A percentile compares a stretch with the other conserved stretches of the same genome.
Evolutionary conservation across 64 coral and sea anemone species (phyloP).

Genomic region (Actinia tenebrosa): DNA sequence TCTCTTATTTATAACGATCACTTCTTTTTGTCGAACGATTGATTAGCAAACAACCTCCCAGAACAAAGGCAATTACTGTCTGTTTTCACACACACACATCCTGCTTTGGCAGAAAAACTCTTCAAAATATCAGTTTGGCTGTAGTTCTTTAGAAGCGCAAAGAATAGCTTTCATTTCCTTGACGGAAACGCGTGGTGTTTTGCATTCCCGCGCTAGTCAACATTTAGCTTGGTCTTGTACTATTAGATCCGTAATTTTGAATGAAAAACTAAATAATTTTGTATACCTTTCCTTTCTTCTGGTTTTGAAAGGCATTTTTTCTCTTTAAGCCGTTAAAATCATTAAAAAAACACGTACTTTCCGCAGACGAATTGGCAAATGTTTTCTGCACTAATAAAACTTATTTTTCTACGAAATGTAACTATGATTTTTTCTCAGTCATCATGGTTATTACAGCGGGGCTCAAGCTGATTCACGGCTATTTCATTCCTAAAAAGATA

Average conservation of each 20-base stretch:
- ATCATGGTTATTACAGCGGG: too few species aligned
- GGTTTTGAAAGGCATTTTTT: background rate
- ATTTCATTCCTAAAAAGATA: background rate
- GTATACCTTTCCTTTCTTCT: background rate
- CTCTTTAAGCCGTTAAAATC: too few species aligned
- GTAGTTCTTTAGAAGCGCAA: background rate
- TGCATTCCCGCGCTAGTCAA: background rate
- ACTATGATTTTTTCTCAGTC: too few species aligned
- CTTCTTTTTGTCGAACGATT: background rate
- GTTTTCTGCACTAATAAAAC: too few species aligned
- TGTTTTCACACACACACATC: background rate
- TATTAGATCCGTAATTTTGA: background rate
- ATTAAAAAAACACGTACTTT: too few species aligned
- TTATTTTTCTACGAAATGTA: too few species aligned
- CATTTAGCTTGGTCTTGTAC: background rate
- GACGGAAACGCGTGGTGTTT: background rate
- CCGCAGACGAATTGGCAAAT: too few species aligned
- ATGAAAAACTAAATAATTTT: background rate
- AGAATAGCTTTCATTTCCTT: background rate
- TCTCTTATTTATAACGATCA: background rate
- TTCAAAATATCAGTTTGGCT: background rate
- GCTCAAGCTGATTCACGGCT: too few species aligned
- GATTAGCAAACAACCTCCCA: background rate
- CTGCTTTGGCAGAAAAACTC: background rate
- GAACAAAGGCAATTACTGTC: constrained; percentile 5